Evolutionary conservation across 2,797 vertebrate genomes (phyloP).

Genomic region (Hyperoplus lanceolatus): DNA sequence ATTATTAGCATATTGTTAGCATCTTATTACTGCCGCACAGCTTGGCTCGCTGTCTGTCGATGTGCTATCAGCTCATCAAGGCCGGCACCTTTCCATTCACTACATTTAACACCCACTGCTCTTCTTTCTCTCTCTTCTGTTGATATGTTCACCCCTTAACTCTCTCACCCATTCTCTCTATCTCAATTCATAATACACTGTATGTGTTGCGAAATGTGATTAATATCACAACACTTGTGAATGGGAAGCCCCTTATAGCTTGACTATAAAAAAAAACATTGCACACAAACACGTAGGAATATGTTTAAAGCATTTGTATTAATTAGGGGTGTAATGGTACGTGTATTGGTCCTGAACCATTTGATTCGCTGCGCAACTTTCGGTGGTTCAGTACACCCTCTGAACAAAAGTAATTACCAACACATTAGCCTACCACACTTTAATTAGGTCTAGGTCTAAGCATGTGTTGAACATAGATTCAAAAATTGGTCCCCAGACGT

Average conservation of each 20-base stretch:
- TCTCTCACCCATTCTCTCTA: neutral
- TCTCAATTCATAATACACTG: conserved; percentile 34
- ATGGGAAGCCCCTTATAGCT: conserved; percentile 29
- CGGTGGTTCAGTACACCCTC: conserved; percentile 19
- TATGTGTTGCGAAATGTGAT: conserved; percentile 24
- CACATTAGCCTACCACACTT: conserved; percentile 28
- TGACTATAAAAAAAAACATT: conserved; percentile 23
- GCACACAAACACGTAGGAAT: conserved; percentile 16
- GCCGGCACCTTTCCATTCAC: conserved; percentile 57
- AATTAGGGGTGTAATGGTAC: conserved; percentile 33
- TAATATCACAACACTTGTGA: conserved; percentile 24
- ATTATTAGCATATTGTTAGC: conserved; percentile 79
- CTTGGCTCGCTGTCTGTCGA: conserved; percentile 72
- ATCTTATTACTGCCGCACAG: conserved; percentile 73
- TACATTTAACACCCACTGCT: conserved; percentile 38
- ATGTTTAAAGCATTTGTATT: conserved; percentile 30
- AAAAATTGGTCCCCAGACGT: conserved; percentile 23
- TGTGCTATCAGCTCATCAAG: conserved; percentile 77
- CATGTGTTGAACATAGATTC: conserved; percentile 31
- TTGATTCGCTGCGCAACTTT: conserved; percentile 21
- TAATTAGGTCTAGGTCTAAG: conserved; percentile 33
- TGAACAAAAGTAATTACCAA: conserved; percentile 45
- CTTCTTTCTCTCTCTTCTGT: conserved; percentile 26
- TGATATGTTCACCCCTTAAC: conserved; percentile 22
- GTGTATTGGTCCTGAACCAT: conserved; percentile 36